Conservation (phyloP, 2,888 invertebrate genomes). For the Eueremaeus valkanovi region DNA sequence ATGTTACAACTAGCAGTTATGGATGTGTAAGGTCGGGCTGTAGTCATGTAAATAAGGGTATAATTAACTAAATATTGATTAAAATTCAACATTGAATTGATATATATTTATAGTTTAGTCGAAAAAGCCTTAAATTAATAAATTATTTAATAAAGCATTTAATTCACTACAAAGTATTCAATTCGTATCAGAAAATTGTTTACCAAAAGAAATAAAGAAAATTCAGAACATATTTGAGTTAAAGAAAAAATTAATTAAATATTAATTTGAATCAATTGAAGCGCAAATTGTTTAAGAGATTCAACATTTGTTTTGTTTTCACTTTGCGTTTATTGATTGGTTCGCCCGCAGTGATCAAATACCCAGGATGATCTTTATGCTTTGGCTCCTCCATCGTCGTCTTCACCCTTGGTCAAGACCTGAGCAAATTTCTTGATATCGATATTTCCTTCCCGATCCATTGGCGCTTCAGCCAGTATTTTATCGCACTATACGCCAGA, state of each 20-base stretch:
- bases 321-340: background rate
- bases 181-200: too few relatives aligned
- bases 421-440: constrained; percentile 80
- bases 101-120: too few relatives aligned
- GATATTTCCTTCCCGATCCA: constrained; percentile 84
- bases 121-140: too few relatives aligned
- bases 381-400: constrained; percentile 56
- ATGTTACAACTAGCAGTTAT: too few relatives aligned
- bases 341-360: background rate
- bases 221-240: too few relatives aligned
- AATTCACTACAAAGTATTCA: too few relatives aligned
- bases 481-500: constrained; percentile 61
- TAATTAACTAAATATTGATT: too few relatives aligned
- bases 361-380: background rate
- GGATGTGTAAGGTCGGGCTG: too few relatives aligned
- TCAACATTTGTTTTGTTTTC: background rate
- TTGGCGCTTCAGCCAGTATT: constrained; percentile 81
- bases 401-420: constrained; percentile 79
- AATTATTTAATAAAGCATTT: too few relatives aligned
- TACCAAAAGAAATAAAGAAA: too few relatives aligned
- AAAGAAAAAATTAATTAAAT: constrained; percentile 4
- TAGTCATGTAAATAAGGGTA: too few relatives aligned
- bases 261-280: background rate
- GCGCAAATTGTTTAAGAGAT: background rate
- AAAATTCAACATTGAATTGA: too few relatives aligned